These are phyloP conservation scores for Poicephalus meyeri DNA, from an alignment of 2,113 vertebrate genomes.

Conservation along the genomic window DNA sequence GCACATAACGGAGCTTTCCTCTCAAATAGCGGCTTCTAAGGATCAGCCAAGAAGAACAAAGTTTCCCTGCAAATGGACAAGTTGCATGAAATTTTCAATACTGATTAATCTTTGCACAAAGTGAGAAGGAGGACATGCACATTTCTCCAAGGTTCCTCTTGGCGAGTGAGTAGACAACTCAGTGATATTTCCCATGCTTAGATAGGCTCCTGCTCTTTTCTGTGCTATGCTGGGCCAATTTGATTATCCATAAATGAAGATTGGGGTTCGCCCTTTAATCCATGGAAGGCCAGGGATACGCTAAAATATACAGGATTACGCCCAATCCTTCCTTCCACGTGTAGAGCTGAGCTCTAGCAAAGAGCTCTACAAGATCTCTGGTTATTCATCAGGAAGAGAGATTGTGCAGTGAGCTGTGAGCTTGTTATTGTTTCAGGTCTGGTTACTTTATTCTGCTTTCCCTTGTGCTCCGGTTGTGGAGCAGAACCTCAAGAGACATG, in stretches of 20 bases:
- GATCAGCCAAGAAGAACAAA: not conserved
- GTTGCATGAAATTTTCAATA: not conserved
- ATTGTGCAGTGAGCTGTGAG: not conserved
- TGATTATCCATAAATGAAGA: not conserved
- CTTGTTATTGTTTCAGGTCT: not conserved
- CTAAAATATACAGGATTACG: not conserved
- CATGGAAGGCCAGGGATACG: not conserved
- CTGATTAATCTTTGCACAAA: not conserved
- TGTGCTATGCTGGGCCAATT: not conserved
- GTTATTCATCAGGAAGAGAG: not conserved
- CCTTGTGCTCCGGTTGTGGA: fast-evolving
- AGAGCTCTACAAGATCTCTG: not conserved
- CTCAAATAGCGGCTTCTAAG: not conserved
- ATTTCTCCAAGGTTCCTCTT: not conserved
- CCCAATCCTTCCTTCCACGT: not conserved
- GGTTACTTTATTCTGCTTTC: not conserved
- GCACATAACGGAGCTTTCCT: not conserved
- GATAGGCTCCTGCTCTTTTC: not conserved
- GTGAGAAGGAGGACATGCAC: not conserved
- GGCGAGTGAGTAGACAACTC: not conserved
- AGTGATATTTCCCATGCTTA: not conserved
- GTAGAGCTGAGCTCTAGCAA: not conserved
- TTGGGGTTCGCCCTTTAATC: not conserved
- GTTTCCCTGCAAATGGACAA: not conserved
- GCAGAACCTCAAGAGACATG: not conserved